Evolutionary conservation across 2,113 vertebrate genomes (phyloP).

Genomic region (Paradoxurus hermaphroditus): DNA sequence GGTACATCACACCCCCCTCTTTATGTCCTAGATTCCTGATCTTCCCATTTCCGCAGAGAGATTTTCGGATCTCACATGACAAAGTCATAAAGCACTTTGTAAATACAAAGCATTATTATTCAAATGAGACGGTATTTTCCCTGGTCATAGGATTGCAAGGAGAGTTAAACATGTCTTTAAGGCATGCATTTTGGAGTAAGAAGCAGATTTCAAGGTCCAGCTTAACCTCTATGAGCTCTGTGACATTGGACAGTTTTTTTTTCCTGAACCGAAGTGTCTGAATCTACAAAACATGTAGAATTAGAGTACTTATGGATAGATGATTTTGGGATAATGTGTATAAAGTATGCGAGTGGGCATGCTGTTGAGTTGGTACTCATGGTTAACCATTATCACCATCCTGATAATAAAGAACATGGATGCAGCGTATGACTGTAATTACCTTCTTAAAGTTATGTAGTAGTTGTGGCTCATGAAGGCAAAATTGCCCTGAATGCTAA

Average conservation of each 20-base stretch:
- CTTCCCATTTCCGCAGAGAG: not conserved
- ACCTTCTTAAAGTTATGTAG: not conserved
- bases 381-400: not conserved
- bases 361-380: not conserved
- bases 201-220: not conserved
- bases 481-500: constrained; percentile 19
- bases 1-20: not conserved
- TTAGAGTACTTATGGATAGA: not conserved
- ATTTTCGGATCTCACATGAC: not conserved
- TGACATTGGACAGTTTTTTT: not conserved
- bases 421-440: not conserved
- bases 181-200: not conserved
- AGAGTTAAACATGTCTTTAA: not conserved
- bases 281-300: not conserved
- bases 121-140: not conserved
- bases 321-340: not conserved
- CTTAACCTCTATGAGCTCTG: not conserved
- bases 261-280: not conserved
- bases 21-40: not conserved
- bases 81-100: not conserved
- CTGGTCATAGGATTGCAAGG: not conserved
- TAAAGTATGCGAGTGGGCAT: not conserved
- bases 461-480: not conserved
- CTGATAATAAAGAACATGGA: not conserved
- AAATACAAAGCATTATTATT: not conserved